Evolutionary conservation across 2,113 vertebrate species (phyloP).

Genomic region (Recurvirostra avosetta): DNA sequence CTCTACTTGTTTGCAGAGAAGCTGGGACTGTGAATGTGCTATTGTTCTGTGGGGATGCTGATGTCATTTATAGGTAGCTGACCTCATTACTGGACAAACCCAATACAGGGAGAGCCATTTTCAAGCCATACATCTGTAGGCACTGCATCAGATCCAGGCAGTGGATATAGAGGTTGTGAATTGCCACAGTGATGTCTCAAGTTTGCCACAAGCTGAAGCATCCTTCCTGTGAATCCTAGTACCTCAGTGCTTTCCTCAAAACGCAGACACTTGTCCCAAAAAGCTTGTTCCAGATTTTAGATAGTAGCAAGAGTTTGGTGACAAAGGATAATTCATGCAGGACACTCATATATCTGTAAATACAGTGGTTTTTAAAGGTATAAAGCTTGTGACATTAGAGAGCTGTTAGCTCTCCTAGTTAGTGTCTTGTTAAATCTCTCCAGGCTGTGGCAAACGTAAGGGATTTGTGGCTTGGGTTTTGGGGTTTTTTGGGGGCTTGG

Average conservation of each 20-base stretch:
- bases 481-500: too few relatives aligned
- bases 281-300: neutral
- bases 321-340: neutral
- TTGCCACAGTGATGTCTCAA: neutral
- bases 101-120: neutral
- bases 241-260: neutral
- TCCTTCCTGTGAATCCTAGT: neutral
- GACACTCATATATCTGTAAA: neutral
- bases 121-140: neutral
- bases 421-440: neutral
- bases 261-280: neutral
- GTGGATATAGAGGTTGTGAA: neutral
- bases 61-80: neutral
- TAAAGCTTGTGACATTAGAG: neutral
- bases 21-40: neutral
- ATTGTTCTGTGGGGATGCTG: neutral
- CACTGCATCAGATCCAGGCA: neutral
- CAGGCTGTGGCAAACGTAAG: neutral
- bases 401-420: neutral
- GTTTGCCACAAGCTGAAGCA: neutral
- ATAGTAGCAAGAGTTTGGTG: neutral
- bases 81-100: neutral
- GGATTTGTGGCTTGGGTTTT: neutral
- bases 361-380: neutral
- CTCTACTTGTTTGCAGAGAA: neutral